These are phyloP conservation scores for Adineta ricciae DNA, from an alignment of 2,888 invertebrate species.

Conservation along the genomic window DNA sequence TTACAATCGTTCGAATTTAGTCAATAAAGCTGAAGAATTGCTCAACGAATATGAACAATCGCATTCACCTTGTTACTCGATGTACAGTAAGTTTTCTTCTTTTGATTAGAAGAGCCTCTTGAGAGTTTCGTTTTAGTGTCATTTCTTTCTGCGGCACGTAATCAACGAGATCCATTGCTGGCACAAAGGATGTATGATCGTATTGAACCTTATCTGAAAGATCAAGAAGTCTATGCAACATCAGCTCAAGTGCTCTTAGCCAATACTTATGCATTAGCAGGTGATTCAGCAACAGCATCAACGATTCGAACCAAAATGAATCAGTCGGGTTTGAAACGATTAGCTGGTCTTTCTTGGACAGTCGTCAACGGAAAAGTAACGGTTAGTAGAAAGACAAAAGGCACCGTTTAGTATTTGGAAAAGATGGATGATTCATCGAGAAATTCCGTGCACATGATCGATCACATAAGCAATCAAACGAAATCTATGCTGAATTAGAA, in stretches of 20 bases:
- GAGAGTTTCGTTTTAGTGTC: not conserved
- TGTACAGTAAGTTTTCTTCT: not conserved
- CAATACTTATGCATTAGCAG: not conserved
- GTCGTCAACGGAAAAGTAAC: not conserved
- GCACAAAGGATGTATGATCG: not conserved
- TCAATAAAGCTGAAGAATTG: not conserved
- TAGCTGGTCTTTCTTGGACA: not conserved
- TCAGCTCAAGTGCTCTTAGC: not conserved
- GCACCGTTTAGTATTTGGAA: too few species aligned
- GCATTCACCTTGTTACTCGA: not conserved
- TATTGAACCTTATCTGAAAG: not conserved
- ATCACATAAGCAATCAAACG: not conserved
- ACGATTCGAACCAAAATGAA: not conserved
- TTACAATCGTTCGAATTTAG: not conserved
- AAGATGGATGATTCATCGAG: not conserved
- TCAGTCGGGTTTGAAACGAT: not conserved
- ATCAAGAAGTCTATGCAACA: not conserved
- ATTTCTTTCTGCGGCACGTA: not conserved
- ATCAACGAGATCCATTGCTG: not conserved
- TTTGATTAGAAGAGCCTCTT: not conserved
- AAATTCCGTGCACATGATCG: not conserved
- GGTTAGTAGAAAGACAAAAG: not conserved
- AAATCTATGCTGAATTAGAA: not conserved
- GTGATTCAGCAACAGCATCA: not conserved
- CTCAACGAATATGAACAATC: not conserved